Base-by-base conservation (phyloP, 2,888 invertebrate genomes). In the Perdita meconis region DNA sequence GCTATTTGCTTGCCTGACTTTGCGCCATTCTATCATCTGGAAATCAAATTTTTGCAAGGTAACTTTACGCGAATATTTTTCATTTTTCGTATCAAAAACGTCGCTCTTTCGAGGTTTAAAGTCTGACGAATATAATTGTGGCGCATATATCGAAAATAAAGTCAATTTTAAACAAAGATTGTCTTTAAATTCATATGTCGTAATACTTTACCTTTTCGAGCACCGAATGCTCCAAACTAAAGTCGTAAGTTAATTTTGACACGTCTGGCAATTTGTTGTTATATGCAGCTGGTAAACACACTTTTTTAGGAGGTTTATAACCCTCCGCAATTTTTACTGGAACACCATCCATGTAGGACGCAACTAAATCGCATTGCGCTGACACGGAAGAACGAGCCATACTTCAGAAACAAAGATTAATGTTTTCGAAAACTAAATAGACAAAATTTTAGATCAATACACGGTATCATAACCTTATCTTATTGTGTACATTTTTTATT, bases 241-340 rank as follows among this genome's bases (percentile, higher is more conserved):
- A 96, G 91, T 96, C 95, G 89, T 96, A 97, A 83, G 94, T 92
- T 66, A 88, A 86, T 64, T 95, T 95, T 78, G 95, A 92, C 77
- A 94, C 92, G 85, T 93, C 94, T 83, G 93, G 93, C 80, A 94
- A 90, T 81, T 94, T 93, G 69, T 93, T 93, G 75, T 93, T 93
- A 71, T 94, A 92, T 67, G 92, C 92, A 77, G 95, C 93, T 50
- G 95, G 95, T 78, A 95, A 89, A 83, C 94, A 94, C 63, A 95
- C 94, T 90, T 94, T 95, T 68, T 95, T 95, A 26, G 97, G 97
- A 82, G 97, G 96, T 91, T 97, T 96, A 91, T 96, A 97, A 88
- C 95, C 96, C 92, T 97, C 97, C 57, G 96, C 96, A 92, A 97
- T 97, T 94, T 97, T 97, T 75, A 97, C 97, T 89, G 96, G 96